Base-by-base conservation (phyloP, 2,797 vertebrate genomes). In the Chaetodon trifasciatus region DNA sequence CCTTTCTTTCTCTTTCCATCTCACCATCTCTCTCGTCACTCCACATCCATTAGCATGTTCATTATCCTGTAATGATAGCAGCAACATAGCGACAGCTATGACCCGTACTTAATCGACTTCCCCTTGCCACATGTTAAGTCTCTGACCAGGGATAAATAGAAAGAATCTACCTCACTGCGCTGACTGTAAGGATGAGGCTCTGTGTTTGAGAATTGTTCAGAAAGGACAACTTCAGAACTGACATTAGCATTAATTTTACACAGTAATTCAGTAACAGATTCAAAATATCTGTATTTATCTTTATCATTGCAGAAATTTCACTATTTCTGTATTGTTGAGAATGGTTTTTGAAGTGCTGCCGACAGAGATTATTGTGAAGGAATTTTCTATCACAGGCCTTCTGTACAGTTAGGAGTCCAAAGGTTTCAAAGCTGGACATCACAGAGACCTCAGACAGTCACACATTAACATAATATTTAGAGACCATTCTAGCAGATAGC, bases 11-110 rank as follows among this genome's bases (percentile, higher is more conserved):
- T 71, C 46, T 63, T 65, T 78, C 55, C 8, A 79, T 78, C 84
- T 63, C 24, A 52, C 58, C 62, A 5, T 76, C 78, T 68, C 76
- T 62, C 44, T 67, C 60, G 62, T 87, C 46, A 72, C 53, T 78
- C 73, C 40, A 53, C 78, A 40, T 0, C 66, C 81, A 90, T 90
- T 90, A 87, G 58, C 82, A 92, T 90, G 85, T 73, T 91, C 88
- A 91, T 87, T 86, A 79, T 86, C 78, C 60, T 83, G 79, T 87
- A 81, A 88, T 83, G 85, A 88, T 61, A 87, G 60, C 74, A 50
- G 82, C 62, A 77, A 64, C 74, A 76, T 19, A 52, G 67, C 52
- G 74, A 75, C 76, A 69, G 70, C 83, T 81, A 47, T 83, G 88
- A 85, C 83, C 85, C 58, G 13, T 55, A 70, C 57, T 77, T 79